Evolutionary conservation across 2,888 invertebrate genomes (phyloP).

Genomic region (Ochropleura leucogaster): DNA sequence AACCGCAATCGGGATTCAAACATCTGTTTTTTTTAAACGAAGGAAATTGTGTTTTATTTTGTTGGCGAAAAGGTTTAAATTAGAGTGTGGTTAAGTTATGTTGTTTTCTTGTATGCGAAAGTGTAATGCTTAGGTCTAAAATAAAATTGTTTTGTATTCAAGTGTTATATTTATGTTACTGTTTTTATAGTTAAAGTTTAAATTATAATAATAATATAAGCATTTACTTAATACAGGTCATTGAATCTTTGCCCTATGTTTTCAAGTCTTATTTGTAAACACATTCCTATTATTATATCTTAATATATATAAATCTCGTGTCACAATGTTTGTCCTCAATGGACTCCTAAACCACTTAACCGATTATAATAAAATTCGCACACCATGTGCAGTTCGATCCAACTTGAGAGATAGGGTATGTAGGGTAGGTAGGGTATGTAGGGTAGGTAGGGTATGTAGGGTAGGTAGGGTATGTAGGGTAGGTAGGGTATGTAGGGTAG

Average conservation of each 20-base stretch:
- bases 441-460: no score
- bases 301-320: no score
- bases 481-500: no score
- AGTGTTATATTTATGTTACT: background rate
- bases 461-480: no score
- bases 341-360: no score
- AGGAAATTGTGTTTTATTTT: slow-evolving; percentile 18
- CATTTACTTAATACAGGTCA: background rate
- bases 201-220: background rate
- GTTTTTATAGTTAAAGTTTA: no score
- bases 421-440: no score
- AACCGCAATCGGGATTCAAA: slow-evolving; percentile 45
- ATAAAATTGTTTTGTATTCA: slow-evolving; percentile 35
- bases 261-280: background rate
- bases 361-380: no score
- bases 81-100: background rate
- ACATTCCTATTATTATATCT: no score
- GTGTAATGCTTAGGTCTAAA: slow-evolving; percentile 24
- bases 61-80: fast-evolving
- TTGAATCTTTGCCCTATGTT: background rate
- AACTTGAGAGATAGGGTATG: no score
- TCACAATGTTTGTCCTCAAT: no score
- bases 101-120: slow-evolving; percentile 11
- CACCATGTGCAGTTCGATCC: no score
- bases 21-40: slow-evolving; percentile 28